Percentiles rank a stretch among this genome's conserved stretches.
These are phyloP conservation scores for Mnemiopsis leidyi DNA, from an alignment of 37 sponge, comb jelly and placozoan species.

Conservation along the genomic window DNA sequence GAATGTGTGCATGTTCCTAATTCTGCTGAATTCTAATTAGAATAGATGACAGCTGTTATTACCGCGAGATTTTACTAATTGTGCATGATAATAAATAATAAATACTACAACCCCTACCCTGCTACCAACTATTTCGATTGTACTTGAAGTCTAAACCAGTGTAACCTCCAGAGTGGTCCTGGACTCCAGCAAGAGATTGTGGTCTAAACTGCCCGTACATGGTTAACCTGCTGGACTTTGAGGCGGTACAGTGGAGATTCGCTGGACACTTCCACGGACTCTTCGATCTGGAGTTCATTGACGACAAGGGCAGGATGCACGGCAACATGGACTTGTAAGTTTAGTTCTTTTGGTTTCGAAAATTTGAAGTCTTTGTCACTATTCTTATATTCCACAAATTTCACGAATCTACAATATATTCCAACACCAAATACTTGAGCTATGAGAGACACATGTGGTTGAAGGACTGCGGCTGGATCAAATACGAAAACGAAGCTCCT, in stretches of 20 bases:
- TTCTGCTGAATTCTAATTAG: neutral
- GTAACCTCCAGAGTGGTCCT: neutral
- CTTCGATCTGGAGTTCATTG: slow-evolving; percentile 50
- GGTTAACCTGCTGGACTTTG: neutral
- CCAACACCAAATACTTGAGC: too few relatives aligned
- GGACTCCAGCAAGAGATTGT: slow-evolving; percentile 12
- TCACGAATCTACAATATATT: too few relatives aligned
- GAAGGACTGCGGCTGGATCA: slow-evolving; percentile 22
- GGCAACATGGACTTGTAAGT: slow-evolving; percentile 66
- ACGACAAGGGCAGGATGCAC: slow-evolving; percentile 1
- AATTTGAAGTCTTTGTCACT: too few relatives aligned
- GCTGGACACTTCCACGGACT: slow-evolving; percentile 35
- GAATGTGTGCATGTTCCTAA: neutral
- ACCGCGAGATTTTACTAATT: too few relatives aligned
- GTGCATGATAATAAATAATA: too few relatives aligned
- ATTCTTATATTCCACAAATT: too few relatives aligned
- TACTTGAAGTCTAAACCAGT: too few relatives aligned
- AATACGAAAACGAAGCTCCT: neutral
- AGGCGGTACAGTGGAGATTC: slow-evolving; percentile 50
- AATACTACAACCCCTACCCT: neutral
- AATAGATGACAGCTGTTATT: too few relatives aligned
- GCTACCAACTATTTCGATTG: too few relatives aligned
- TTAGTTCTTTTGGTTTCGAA: neutral
- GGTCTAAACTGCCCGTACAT: slow-evolving; percentile 46
- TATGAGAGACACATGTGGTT: slow-evolving; percentile 61